Evolutionary conservation across 2,113 vertebrate species (phyloP), one percentile per base, ranked within the genome.

Genomic region (Psilopsiagon aurifrons): DNA sequence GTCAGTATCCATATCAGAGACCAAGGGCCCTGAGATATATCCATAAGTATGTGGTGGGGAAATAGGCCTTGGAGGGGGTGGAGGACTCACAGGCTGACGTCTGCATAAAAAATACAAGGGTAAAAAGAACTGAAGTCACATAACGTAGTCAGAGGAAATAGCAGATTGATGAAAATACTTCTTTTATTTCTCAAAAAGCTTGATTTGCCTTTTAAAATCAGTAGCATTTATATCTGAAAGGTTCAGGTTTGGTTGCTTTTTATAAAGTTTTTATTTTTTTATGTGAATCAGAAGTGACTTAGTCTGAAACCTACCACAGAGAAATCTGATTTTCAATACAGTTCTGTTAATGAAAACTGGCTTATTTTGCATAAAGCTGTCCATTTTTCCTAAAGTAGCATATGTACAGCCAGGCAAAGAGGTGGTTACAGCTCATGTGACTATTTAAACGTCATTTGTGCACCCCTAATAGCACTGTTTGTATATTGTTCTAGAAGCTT

Each of bases 11-110:
- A 99, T 98, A 67, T 98, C 99, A 17, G 98, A 98, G 55, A 98
- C 98, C n/a, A 99, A 95, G 2, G 99, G 99, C 70, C 99, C 99
- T 83, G 98, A 98, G 94, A 99, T 99, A 96, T 99, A 99, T 55
- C 99, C 99, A 3, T 99, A 99, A 13, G 99, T 99, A 86, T 99
- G 99, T 11, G 99, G 98, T 7, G 99, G 99, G 73, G 99, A 99
- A 66, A 98, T 98, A 3, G 99, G 99, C 49, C 98, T 97, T 2
- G 98, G 99, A 13, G 99, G 99, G 13, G 99, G 98, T 8, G 99
- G 99, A n/a, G 99, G 99, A 85, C 99, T 99, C 94, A 99, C 98
- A 25, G 98, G 98, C 37, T 99, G 99, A 80, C 98, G 98, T 94
- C 99, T 99, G 97, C 37, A 37, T 13, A 74, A 11, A 76, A 76